Conservation (phyloP, 2,888 invertebrate genomes). For the Melieria crassipennis region DNA sequence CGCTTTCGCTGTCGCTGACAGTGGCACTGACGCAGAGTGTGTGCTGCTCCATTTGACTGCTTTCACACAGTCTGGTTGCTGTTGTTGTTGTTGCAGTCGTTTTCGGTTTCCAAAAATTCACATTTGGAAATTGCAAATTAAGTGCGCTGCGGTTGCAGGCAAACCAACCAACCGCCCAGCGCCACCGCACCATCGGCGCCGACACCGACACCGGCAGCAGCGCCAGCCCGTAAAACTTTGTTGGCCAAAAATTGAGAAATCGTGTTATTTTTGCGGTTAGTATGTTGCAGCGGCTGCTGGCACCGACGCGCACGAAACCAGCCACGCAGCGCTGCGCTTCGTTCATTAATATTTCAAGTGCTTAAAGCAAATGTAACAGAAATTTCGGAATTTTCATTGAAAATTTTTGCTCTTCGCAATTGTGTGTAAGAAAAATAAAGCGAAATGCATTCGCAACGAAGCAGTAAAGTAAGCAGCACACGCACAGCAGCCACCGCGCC, state of each 20-base stretch:
- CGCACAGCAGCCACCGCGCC: not conserved
- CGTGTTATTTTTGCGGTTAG: slow-evolving; percentile 18
- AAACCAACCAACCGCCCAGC: not conserved
- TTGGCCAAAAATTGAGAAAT: slow-evolving; percentile 32
- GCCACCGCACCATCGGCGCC: not conserved
- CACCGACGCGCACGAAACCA: not conserved
- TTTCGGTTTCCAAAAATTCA: not conserved
- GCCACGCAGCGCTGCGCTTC: slow-evolving; percentile 1
- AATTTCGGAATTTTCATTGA: not conserved
- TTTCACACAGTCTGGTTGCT: not conserved
- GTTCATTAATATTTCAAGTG: slow-evolving; percentile 22
- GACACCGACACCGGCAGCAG: not conserved
- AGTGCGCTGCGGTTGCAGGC: slow-evolving; percentile 14
- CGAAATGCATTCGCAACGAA: too few species aligned
- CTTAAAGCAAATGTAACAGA: slow-evolving; percentile 18
- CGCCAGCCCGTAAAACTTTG: slow-evolving; percentile 26
- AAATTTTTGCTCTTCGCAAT: not conserved
- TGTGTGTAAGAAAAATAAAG: too few species aligned
- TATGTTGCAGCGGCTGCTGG: not conserved
- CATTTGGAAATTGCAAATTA: slow-evolving; percentile 25
- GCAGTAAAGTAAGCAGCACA: not conserved
- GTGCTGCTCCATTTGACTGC: not conserved
- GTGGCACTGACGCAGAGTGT: slow-evolving; percentile 11
- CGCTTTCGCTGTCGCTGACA: slow-evolving; percentile 1
- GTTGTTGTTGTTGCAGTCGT: too few species aligned